A percentile compares a stretch with the other conserved stretches of the same genome.
These are phyloP conservation scores for Chrysolina haemoptera DNA, from an alignment of 2,888 invertebrate species.

Conservation along the genomic window DNA sequence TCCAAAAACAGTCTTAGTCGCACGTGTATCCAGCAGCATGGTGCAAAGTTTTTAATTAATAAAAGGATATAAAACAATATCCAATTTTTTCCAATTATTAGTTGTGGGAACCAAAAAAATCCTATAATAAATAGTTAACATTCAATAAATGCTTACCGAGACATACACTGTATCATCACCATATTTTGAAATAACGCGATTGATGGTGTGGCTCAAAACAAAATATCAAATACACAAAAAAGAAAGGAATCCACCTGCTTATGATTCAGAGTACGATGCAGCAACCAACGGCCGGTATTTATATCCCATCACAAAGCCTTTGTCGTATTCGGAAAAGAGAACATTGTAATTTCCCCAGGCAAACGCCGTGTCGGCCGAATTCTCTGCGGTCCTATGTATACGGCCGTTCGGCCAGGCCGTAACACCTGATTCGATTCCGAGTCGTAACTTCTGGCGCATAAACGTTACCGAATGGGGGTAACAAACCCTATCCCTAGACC, in stretches of 20 bases:
- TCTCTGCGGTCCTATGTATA: conserved; percentile 23
- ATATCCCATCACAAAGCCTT: conserved; percentile 36
- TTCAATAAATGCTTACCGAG: no score
- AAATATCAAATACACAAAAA: no score
- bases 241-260: conserved; percentile 5
- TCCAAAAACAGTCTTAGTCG: no score
- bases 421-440: conserved; percentile 50
- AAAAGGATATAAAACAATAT: no score
- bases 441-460: conserved; percentile 31
- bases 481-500: conserved; percentile 9
- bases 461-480: conserved; percentile 26
- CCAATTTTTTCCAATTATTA: no score
- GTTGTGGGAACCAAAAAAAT: no score
- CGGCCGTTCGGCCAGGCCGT: conserved; percentile 30
- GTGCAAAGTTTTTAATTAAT: no score
- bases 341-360: conserved; percentile 43
- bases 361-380: conserved; percentile 27
- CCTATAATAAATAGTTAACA: no score
- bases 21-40: no score
- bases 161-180: no score
- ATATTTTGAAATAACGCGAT: no score
- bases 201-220: no score
- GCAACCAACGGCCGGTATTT: conserved; percentile 35
- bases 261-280: background rate
- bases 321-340: conserved; percentile 39